Base-by-base conservation (phyloP, 2,113 vertebrate species). In the Malurus elegans region DNA sequence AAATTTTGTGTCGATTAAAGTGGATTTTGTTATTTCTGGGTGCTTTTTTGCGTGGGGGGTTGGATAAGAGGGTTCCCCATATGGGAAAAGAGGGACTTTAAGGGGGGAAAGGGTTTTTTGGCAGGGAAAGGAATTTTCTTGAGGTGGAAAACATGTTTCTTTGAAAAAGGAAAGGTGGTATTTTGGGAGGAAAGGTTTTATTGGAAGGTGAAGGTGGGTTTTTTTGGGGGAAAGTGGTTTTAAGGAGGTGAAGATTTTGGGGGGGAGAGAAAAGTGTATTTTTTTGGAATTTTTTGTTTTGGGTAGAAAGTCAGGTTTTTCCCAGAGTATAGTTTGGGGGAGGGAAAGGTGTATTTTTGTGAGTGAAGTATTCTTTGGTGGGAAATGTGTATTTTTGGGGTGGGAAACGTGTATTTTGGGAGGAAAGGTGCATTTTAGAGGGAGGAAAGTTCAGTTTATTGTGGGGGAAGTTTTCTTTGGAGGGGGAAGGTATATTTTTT, bases 201-300 rank as follows among this genome's bases (percentile, higher is more conserved):
- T 18, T 14, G 26, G 18, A 18, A 72, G 11, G 8, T 8, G 16
- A 26, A 32, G 1, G 20, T 44, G 16, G 25, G 0, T 2, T 20
- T 42, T 42, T 44, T 15, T 1, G 4, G 13, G 51, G 17, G 10
- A 51, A 54, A 26, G 8, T 34, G 15, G 4, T 6, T 38, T 62
- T 54, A 29, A 21, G 23, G 40, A 32, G 18, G 18, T 45, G 21
- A 36, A 32, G 12, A 12, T 38, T 64, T 73, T 40, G 2, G 2
- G 3, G 3, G 3, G 14, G 14, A 6, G 28, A 47, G 12, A 56
- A 65, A 38, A 4, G 5, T 18, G 2, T 21, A 23, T 14, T n/a
- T 51, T 50, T 62, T 23, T 47, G 17, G 10, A 28, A 45, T 56
- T 25, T 16, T 4, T 18, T 31, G 34, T 65, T 45, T 80, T 4